Evolutionary conservation across 1,140 invertebrate species (phyloP).

Genomic region (Galleria mellonella): DNA sequence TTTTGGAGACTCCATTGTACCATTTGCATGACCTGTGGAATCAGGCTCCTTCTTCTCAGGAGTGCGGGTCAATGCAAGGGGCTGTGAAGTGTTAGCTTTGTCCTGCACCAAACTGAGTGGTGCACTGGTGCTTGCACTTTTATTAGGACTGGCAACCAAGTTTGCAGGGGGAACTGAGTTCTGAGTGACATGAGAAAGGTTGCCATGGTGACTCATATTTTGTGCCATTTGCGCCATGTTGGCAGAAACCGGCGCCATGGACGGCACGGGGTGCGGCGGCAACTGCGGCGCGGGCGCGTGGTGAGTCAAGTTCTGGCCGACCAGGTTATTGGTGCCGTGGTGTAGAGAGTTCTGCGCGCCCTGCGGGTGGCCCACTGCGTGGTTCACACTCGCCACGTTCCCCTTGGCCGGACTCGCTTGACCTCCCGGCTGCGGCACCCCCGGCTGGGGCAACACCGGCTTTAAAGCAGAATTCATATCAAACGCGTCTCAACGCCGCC

Average conservation of each 20-base stretch:
- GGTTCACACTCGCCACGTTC: conserved; percentile 52
- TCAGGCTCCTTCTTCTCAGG: conserved; percentile 64
- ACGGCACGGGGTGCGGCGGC: conserved; percentile 46
- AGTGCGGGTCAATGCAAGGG: conserved; percentile 55
- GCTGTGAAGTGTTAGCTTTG: conserved; percentile 44
- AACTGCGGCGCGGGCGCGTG: conserved; percentile 39
- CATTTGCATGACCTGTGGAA: conserved; percentile 53
- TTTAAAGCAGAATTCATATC: conserved; percentile 76
- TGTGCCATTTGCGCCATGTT: conserved; percentile 69
- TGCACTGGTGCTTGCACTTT: conserved; percentile 41
- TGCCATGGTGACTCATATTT: conserved; percentile 69
- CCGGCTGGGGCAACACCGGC: conserved; percentile 69
- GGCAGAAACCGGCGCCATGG: conserved; percentile 58
- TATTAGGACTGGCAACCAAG: conserved; percentile 43
- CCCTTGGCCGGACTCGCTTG: conserved; percentile 60
- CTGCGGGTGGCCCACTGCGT: conserved; percentile 50
- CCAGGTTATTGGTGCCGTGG: conserved; percentile 45
- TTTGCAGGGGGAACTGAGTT: conserved; percentile 35
- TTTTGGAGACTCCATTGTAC: conserved; percentile 58
- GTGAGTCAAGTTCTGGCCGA: conserved; percentile 54
- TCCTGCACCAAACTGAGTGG: conserved; percentile 62
- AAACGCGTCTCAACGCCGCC: conserved; percentile 30
- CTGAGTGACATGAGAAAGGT: conserved; percentile 55
- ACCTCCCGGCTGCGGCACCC: conserved; percentile 59
- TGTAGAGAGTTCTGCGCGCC: conserved; percentile 55